phyloP scores from a whole-genome alignment of 1,140 invertebrate genomes.

The Pogonognathellus flavescens region DNA sequence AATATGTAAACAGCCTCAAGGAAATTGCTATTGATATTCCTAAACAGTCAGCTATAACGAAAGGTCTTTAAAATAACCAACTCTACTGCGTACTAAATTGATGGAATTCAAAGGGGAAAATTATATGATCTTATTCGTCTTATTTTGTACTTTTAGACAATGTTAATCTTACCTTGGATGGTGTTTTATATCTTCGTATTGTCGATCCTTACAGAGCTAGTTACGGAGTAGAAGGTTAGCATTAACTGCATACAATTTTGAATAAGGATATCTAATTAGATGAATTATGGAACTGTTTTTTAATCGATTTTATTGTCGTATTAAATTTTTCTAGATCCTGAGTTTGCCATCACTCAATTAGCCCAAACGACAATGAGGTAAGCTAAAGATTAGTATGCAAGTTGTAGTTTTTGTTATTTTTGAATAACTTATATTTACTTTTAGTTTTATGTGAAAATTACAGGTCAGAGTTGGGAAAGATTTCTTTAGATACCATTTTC shows the following conservation, averaged over 20 bases:
- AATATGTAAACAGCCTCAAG: conserved; percentile 98
- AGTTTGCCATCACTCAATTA: conserved; percentile 98
- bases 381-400: conserved; percentile 9
- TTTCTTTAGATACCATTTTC: conserved; percentile 97
- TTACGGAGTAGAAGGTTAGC: conserved; percentile 89
- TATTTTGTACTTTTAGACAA: conserved; percentile 79
- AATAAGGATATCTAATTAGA: neutral
- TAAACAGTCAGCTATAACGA: conserved; percentile 97
- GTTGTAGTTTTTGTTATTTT: too few species aligned
- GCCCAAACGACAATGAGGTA: conserved; percentile 98
- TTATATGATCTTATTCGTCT: conserved; percentile 25
- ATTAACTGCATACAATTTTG: neutral
- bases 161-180: conserved; percentile 96
- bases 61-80: conserved; percentile 73
- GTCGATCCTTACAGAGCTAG: conserved; percentile 95
- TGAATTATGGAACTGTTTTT: neutral
- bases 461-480: conserved; percentile 96
- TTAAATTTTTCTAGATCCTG: conserved; percentile 80
- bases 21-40: conserved; percentile 99
- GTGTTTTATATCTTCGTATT: conserved; percentile 95
- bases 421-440: too few species aligned
- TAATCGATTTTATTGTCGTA: neutral
- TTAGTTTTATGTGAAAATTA: conserved; percentile 53
- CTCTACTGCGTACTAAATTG: too few species aligned
- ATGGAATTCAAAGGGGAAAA: too few species aligned